Evolutionary conservation across 1,140 invertebrate genomes (phyloP).

Genomic region (Caenorhabditis remanei): DNA sequence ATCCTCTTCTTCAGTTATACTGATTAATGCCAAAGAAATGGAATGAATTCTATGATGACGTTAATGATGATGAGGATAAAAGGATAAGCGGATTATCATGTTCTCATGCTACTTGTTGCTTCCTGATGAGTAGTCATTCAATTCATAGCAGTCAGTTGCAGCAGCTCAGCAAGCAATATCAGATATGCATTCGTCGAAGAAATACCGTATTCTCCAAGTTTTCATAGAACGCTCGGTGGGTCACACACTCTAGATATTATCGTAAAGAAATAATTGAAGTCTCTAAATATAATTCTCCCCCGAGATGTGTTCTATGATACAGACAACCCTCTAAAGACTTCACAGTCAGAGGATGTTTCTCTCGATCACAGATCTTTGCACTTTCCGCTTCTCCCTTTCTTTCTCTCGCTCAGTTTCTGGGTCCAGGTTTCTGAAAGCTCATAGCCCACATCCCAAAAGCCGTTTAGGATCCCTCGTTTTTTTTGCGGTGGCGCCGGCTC

Average conservation of each 20-base stretch:
- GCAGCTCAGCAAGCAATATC: not conserved
- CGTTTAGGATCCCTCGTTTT: not conserved
- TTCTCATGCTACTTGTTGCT: not conserved
- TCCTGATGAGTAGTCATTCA: conserved; percentile 1
- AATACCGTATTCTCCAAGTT: no score
- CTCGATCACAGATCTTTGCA: no score
- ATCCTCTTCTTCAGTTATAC: not conserved
- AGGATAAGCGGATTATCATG: not conserved
- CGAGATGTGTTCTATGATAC: conserved; percentile 6
- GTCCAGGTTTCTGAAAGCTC: not conserved
- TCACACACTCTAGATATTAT: no score
- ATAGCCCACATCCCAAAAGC: not conserved
- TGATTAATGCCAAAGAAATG: conserved; percentile 25
- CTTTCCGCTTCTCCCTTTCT: not conserved
- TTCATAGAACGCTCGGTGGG: no score
- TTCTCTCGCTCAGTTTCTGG: not conserved
- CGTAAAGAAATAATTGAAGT: no score
- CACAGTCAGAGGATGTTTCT: no score
- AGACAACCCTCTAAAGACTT: not conserved
- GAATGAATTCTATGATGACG: conserved; percentile 41
- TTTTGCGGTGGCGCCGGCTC: not conserved
- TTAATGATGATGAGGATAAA: conserved; percentile 16
- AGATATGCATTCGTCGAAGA: no score
- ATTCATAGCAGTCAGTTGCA: not conserved
- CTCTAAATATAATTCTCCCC: no score